Base-by-base conservation (phyloP, 1,140 invertebrate genomes). In the Pogonus chalceus region DNA sequence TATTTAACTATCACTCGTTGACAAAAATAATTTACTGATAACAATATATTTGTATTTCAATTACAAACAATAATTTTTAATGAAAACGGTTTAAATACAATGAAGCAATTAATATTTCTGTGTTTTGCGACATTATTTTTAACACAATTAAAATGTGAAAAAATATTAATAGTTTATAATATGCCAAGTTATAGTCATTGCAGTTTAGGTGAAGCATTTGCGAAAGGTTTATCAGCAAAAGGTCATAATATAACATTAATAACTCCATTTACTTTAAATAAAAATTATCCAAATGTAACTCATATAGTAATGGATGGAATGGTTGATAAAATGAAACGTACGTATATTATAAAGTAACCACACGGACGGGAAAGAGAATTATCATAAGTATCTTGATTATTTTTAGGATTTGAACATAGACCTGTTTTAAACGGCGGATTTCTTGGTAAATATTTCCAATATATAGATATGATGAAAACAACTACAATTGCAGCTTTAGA, bases 231-330 rank as follows among this genome's bases (percentile, higher is more conserved):
- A 18, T 77, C 74, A 0, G 59, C 58, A 16, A 71, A 69, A 16
- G 80, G 79, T 2, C 80, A 83, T 57, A 65, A 78, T 20, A 69
- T 83, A 0, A 77, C 78, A 1, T 66, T 81, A 1, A 61, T 79
- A 0, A 79, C 74, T 39, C 61, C 74, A 1, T 80, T 76, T 58
- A 68, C 73, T 0, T 60, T 72, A 4, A 72, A 73, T 50, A 64
- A 66, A 35, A 65, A 69, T 0, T 51, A 70, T n/a, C 57, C 67
- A 1, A 76, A 80, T 58, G 79, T 78, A 35, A 68, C 60, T 2
- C 76, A 82, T 58, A 59, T 79, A 14, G 16, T 22, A 20, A 12
- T 56, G 20, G 51, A 56, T 0, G 53, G 21, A 37, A 23, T 58
- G 23, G 9, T 22, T 20, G 43, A 54, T 12, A 39, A 55, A 18